Conservation (phyloP, 2,113 vertebrate genomes). For the Hemiprocne comata region DNA sequence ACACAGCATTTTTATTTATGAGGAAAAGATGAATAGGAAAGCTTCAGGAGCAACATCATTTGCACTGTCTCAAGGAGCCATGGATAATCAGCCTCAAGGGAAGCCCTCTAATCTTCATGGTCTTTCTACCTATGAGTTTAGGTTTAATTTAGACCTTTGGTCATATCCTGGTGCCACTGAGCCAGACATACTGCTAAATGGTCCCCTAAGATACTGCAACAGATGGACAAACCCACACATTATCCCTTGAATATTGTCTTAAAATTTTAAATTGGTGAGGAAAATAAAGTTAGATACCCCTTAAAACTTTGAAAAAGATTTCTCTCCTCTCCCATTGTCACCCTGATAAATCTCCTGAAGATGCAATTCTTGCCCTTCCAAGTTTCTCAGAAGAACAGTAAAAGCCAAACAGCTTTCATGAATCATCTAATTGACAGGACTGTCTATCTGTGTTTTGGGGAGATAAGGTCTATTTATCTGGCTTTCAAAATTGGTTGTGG, state of each 20-base stretch:
- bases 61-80: neutral
- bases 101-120: neutral
- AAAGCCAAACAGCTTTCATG: constrained; percentile 1
- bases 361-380: neutral
- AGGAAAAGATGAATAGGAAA: neutral
- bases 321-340: neutral
- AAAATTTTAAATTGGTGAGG: neutral
- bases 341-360: constrained; percentile 10
- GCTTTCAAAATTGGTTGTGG: neutral
- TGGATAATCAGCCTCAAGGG: neutral
- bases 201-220: no score
- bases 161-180: neutral
- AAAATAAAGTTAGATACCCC: neutral
- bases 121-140: neutral
- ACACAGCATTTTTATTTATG: neutral
- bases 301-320: neutral
- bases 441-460: neutral
- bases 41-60: neutral
- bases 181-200: neutral
- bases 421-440: constrained; percentile 29
- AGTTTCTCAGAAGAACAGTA: neutral
- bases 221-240: neutral
- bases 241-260: neutral
- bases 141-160: neutral
- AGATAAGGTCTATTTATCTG: constrained; percentile 24